Evolutionary conservation across 2,888 invertebrate genomes (phyloP), one percentile per base, ranked within the genome.

Genomic region (Theretra japonica): DNA sequence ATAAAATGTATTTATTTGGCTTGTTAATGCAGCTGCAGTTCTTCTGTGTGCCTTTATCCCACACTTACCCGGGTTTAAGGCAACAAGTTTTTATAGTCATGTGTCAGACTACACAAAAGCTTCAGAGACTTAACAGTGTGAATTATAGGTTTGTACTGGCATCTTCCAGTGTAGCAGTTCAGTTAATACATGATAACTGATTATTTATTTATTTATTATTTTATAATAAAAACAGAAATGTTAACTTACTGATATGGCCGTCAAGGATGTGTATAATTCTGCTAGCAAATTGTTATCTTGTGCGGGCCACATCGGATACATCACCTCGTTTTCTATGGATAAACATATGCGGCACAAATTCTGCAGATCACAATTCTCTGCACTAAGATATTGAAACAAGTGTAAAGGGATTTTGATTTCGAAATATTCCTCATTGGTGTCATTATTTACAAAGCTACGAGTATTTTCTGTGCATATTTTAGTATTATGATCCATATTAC

Each of bases 341-440:
- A 95, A 82, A 81, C 95, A 95, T 75, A 94, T 89, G 73, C 95
- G 87, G 77, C 95, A 95, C 70, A 94, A 79, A 75, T 86, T 90
- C 68, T 87, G 83, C 65, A 88, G 48, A 76, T 85, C 80, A 65
- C 75, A 82, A 53, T 84, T 76, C 19, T 80, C 79, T 21, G 85
- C 77, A 72, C 76, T 80, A 19, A 87, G 77, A 75, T 81, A 83
- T 71, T 87, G 79, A 33, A 83, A 81, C 56, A 88, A 71, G 60
- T 80, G 73, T 50, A 77, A 77, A 0, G 89, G 87, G 73, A 88
- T 82, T 73, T 89, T 86, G 56, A 84, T 81, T 80, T 85, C 82
- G 72, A 62, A 58, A 8, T 72, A 60, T 33, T 25, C 33, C 11
- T 21, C 23, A 41, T 58, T 58, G 60, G 48, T 65, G 56, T 28